phyloP scores from a whole-genome alignment of 2,113 vertebrate genomes.

The Cyphotilapia sp. region DNA sequence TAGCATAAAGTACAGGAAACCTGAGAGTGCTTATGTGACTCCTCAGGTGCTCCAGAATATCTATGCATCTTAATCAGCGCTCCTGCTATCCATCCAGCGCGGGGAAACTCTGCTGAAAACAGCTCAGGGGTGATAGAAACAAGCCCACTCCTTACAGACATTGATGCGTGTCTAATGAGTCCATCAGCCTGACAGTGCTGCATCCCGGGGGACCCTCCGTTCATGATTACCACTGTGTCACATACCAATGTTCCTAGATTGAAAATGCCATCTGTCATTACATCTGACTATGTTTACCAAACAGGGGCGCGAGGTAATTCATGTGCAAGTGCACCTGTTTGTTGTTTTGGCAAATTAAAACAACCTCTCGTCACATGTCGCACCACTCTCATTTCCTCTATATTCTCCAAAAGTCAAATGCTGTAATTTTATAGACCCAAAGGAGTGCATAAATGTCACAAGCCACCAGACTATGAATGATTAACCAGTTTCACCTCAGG shows the following conservation, averaged over 20 bases:
- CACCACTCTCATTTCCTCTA: background rate
- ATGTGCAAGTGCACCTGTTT: conserved; percentile 43
- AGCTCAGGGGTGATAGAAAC: conserved; percentile 32
- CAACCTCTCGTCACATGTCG: background rate
- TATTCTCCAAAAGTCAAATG: background rate
- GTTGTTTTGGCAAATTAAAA: conserved; percentile 28
- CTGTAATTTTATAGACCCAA: background rate
- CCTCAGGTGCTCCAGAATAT: background rate
- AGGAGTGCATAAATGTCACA: background rate
- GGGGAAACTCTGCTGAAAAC: conserved; percentile 22
- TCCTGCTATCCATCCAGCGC: background rate
- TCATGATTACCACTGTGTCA: conserved; percentile 22
- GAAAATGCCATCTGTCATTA: conserved; percentile 55
- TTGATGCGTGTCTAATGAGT: conserved; percentile 56
- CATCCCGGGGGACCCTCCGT: conserved; percentile 30
- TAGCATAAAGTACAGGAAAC: background rate
- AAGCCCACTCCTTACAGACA: conserved; percentile 25
- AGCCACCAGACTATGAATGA: conserved; percentile 27
- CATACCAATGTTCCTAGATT: conserved; percentile 29
- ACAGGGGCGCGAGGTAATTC: conserved; percentile 1
- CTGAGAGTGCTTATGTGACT: background rate
- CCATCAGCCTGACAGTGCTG: conserved; percentile 51
- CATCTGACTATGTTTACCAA: conserved; percentile 32
- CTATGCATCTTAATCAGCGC: conserved; percentile 42
- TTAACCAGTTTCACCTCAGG: background rate